Evolutionary conservation across 53 echinoderm and acorn worm genomes (phyloP).

Genomic region (Holothuria leucospilota): DNA sequence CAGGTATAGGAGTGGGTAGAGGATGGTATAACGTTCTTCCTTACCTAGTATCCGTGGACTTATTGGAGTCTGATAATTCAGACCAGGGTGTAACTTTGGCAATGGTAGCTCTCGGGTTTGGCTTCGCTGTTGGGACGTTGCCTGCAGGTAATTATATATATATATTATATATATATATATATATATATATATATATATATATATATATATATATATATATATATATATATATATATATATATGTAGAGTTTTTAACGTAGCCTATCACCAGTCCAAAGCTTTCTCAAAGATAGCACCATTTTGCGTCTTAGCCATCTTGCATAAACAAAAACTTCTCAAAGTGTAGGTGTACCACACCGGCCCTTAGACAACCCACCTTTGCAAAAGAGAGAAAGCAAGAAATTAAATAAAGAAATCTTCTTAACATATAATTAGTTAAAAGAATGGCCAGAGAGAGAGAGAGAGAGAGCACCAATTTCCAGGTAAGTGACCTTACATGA

Average conservation of each 20-base stretch:
- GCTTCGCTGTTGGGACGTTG: slow-evolving; percentile 8
- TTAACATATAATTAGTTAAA: not conserved
- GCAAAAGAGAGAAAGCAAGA: not conserved
- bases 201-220: too few relatives aligned
- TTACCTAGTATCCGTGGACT: not conserved
- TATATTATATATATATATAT: too few relatives aligned
- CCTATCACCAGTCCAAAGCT: too few relatives aligned
- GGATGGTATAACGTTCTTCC: slow-evolving; percentile 12
- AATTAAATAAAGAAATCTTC: not conserved
- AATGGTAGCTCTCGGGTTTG: slow-evolving; percentile 14
- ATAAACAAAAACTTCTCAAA: too few relatives aligned
- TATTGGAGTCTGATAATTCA: not conserved
- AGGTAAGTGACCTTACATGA: not conserved
- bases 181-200: too few relatives aligned
- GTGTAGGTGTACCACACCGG: too few relatives aligned
- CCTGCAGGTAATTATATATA: slow-evolving; percentile 33
- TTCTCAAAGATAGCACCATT: too few relatives aligned
- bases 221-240: too few relatives aligned
- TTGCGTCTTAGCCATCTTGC: too few relatives aligned
- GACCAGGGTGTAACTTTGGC: slow-evolving; percentile 3
- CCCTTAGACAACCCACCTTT: too few relatives aligned
- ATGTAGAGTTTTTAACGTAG: too few relatives aligned
- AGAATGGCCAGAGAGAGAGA: not conserved
- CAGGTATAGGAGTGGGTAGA: slow-evolving; percentile 18
- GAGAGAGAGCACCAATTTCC: not conserved